Base-by-base conservation (phyloP, 2,113 vertebrate genomes). In the Tauraco erythrolophus region DNA sequence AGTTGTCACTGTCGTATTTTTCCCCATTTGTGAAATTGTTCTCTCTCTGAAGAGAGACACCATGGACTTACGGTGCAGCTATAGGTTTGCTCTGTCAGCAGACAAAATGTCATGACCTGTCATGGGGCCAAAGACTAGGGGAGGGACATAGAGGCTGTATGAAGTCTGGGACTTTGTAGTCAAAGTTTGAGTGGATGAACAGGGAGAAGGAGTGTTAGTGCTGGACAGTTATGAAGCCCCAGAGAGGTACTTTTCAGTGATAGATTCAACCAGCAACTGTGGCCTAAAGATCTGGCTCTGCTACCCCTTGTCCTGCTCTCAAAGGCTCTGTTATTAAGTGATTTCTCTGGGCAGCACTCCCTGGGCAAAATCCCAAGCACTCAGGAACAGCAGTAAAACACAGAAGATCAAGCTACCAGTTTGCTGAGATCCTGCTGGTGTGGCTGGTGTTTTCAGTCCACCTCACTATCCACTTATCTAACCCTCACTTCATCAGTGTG, bases 401-500 rank as follows among this genome's bases (percentile, higher is more conserved):
- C 7, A 53, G 37, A 64, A 79, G 14, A 58, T 24, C 18, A 66
- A 72, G 19, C 31, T 51, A 45, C 8, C 1, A 14, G 19, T 78
- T 39, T 58, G 11, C 33, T 43, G 37, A 57, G 33, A 25, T 62
- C 3, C 33, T 33, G 19, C 6, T 76, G 22, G 7, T 57, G 10
- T 48, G 19, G 7, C 19, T 68, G 14, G 14, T 35, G 16, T 61
- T 76, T 77, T 84, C 51, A 70, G 37, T 28, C 15, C 41, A 37
- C 30, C 10, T 61, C 41, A 8, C 10, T 69, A 18, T 19, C 16
- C 39, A 22, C 30, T 72, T 68, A 48, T 3, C 18, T 54, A 60
- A 39, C 3, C 3, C 17, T 33, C 23, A n/a, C 9, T 69, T 69
- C 23, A 60, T 45, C 31, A 1, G 0, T 3, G 7, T 25, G 10